Base-by-base conservation (phyloP, 2,113 vertebrate species). In the Dryoscopus gambensis region DNA sequence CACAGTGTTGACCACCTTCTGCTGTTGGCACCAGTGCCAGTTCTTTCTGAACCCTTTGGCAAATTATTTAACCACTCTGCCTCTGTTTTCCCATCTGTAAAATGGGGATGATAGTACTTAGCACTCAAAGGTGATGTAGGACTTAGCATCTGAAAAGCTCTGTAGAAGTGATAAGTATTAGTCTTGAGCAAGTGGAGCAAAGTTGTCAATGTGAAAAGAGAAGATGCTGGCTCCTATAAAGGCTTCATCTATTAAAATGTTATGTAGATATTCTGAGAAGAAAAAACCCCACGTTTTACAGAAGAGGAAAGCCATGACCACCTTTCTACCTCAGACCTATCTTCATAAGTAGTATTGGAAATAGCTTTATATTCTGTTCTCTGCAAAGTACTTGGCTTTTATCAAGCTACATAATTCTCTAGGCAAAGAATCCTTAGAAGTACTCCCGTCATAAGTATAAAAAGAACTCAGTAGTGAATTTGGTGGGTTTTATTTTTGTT, bases 311-410 rank as follows among this genome's bases (percentile, higher is more conserved):
- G 99, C 99, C 99, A 99, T 98, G 98, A 99, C 98, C 99, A 98
- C 98, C 98, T 99, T 99, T 99, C 99, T 99, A 99, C 99, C 99
- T 99, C 99, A 99, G 98, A 98, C 97, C 98, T 98, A 95, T 98
- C 98, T 98, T 98, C 97, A 97, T 98, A 97, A 98, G 97, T 99
- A 94, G 96, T 95, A 96, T 98, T 97, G 97, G 98, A 98, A 97
- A 97, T 98, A 97, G 98, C 97, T 97, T 97, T 97, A 97, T 97
- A 95, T 95, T 79, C 94, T 96, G 82, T 85, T 95, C 89, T 97
- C 97, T 97, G 97, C 85, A 90, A 97, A 92, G 82, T 95, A 69
- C 83, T 96, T 95, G 70, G 97, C 97, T 98, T 97, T 98, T 95
- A 97, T 97, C 96, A 97, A 94, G 97, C 98, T 93, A 83, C 87